Evolutionary conservation across 2,797 vertebrate species (phyloP), one percentile per base, ranked within the genome.

Genomic region (Scarus forsteni): DNA sequence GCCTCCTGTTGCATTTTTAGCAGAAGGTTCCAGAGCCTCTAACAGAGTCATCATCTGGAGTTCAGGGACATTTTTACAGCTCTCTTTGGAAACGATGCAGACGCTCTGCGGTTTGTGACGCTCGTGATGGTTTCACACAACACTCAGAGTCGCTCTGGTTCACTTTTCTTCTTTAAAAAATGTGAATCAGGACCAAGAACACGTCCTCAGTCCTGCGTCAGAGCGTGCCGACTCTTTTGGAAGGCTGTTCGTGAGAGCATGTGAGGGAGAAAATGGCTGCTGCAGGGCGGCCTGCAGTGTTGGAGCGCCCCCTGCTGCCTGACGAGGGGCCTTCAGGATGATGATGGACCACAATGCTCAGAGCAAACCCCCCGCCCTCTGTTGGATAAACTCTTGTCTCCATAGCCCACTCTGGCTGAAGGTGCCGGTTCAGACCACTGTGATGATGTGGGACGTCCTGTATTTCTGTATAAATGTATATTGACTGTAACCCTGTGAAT

Each of bases 401-500:
- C 62, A 43, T 67, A 75, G 70, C 77, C 83, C 84, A 71, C 81
- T n/a, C n/a, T n/a, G n/a, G 40, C 73, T 56, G 50, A 62, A 81
- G 80, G 85, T 88, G 86, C 88, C 73, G 83, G 87, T 88, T 90
- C 88, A 89, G 91, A 94, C 92, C 92, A 95, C 93, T 94, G 95
- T 94, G 93, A 27, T 81, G 75, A 91, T 87, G 89, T 91, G 89
- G 90, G 90, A 91, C 74, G 87, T 89, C 91, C 91, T 92, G 90
- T 93, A 93, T 92, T 86, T 86, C 90, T 95, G 94, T 95, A 95
- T 92, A 95, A 95, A 95, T 95, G 94, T 95, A 95, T 88, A 95
- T 95, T 94, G 93, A 95, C 93, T 95, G 94, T 95, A 95, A 93
- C 94, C 94, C 93, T 95, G 95, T 95, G 95, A 95, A 95, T 94